Evolutionary conservation across 2,888 invertebrate species (phyloP).

Genomic region (Carterocephalus palaemon): DNA sequence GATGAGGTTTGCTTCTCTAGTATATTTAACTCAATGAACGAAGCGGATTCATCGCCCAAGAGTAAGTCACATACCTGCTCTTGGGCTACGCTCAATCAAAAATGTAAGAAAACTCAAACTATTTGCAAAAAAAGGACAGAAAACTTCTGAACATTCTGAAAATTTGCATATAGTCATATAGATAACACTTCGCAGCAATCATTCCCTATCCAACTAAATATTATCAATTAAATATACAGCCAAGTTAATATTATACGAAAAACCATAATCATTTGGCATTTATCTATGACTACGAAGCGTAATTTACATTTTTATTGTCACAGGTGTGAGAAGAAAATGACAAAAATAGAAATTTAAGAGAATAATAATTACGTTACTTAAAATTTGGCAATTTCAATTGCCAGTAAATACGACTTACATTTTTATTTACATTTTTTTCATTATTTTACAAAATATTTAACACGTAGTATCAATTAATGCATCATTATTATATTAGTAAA

Average conservation of each 20-base stretch:
- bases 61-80: no score
- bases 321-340: constrained; percentile 68
- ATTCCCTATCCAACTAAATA: constrained; percentile 5
- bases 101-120: background rate
- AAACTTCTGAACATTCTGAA: no score
- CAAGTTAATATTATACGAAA: constrained; percentile 27
- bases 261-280: constrained; percentile 60
- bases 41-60: no score
- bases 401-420: constrained; percentile 37
- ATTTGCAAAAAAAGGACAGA: background rate
- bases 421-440: constrained; percentile 51
- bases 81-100: no score
- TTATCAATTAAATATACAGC: constrained; percentile 25
- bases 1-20: no score
- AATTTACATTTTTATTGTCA: constrained; percentile 77
- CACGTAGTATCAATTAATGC: constrained; percentile 51
- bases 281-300: constrained; percentile 72
- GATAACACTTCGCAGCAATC: background rate
- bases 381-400: constrained; percentile 35
- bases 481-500: constrained; percentile 53
- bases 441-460: constrained; percentile 49
- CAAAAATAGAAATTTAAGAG: constrained; percentile 44
- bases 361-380: constrained; percentile 31
- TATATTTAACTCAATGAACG: no score
- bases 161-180: no score